Evolutionary conservation across 92 coral and sea anemone species (phyloP).

Genomic region (Parazoanthus swiftii): DNA sequence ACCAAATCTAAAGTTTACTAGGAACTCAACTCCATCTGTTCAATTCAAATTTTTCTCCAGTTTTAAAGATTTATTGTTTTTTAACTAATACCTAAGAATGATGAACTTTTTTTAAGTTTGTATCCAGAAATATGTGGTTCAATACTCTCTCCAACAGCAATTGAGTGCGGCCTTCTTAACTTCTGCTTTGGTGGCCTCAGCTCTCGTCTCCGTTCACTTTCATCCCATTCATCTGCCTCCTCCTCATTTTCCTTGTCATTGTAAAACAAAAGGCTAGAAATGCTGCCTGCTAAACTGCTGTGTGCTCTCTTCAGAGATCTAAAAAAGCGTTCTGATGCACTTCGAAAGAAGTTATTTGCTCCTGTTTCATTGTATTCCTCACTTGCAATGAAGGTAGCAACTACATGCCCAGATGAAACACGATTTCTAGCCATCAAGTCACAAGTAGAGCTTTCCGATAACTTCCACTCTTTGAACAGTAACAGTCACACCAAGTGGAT

Average conservation of each 20-base stretch:
- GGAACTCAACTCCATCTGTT: not conserved
- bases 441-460: not conserved
- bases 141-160: slow-evolving; percentile 68
- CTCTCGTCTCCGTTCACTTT: not conserved
- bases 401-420: slow-evolving; percentile 8
- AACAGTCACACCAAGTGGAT: too few species aligned
- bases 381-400: slow-evolving; percentile 5
- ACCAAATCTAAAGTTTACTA: not conserved
- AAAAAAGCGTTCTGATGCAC: slow-evolving; percentile 71
- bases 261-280: slow-evolving; percentile 55
- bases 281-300: slow-evolving; percentile 76
- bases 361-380: slow-evolving; percentile 9
- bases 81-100: slow-evolving; percentile 27
- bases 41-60: not conserved
- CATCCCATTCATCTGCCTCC: slow-evolving; percentile 1
- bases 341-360: slow-evolving; percentile 67
- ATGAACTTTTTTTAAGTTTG: slow-evolving; percentile 16
- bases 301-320: slow-evolving; percentile 69
- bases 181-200: slow-evolving; percentile 27
- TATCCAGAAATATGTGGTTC: slow-evolving; percentile 45
- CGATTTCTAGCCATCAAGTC: slow-evolving; percentile 28
- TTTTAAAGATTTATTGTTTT: not conserved
- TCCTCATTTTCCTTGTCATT: slow-evolving; percentile 30
- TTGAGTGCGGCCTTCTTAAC: slow-evolving; percentile 66
- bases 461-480: not conserved